Evolutionary conservation across 2,888 invertebrate genomes (phyloP), one percentile per base, ranked within the genome.

Genomic region (Cerastis leucographa): DNA sequence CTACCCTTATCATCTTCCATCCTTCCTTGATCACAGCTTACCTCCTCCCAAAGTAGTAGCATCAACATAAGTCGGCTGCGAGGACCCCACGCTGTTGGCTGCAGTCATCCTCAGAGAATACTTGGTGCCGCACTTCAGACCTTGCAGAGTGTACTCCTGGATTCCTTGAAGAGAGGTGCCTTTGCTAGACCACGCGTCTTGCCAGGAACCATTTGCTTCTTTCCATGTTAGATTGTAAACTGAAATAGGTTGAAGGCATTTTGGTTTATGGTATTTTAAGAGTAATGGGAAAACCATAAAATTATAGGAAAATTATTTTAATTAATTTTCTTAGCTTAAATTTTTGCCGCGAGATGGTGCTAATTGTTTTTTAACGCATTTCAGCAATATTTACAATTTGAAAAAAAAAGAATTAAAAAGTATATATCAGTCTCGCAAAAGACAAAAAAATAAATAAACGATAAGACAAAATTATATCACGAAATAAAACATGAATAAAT

Each of bases 71-170:
- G 97, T 94, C 0, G 98, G 97, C 84, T 97, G 97, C 5, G 99
- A 98, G 66, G 97, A 97, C 0, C 99, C 99, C 2, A 99, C 98
- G 80, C 97, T 97, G 92, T 99, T 99, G 75, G 98, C 97, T 0
- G 99, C 98, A 2, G 98, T 97, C 93, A 99, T 97, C 89, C 98
- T 97, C 81, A 99, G 97, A 67, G 98, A 97, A 90, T 99, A 99
- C 79, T 97, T 97, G 12, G 98, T 98, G 29, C 99, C 99, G 93
- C 99, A 99, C 89, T 98, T 97, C 49, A 99, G 95, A 2, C 98
- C 98, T 73, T 97, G 97, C 22, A 99, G 81, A 0, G 97, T 88
- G 97, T 98, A 97, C 96, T 94, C 98, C 97, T 89, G 93, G 0
- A 85, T 85, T 93, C 97, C 97, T 92, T 96, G 94, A 80, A 93